Percentiles rank a stretch among this genome's conserved stretches.
Conservation (phyloP, 2,888 invertebrate species). For the Xestia sexstrigata region DNA sequence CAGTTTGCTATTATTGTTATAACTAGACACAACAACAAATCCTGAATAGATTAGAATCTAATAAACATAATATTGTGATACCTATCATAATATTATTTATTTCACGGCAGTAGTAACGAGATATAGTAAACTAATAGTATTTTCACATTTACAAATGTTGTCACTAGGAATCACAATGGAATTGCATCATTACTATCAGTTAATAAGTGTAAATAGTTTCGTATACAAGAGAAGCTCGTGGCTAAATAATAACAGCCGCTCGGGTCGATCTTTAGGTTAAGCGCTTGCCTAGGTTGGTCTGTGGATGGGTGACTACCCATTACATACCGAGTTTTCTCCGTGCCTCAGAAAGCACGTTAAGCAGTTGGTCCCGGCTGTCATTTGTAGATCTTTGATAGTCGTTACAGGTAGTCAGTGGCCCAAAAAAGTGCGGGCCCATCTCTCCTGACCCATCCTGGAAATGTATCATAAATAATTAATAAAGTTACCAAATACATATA, state of each 20-base stretch:
- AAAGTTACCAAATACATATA: neutral
- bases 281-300: no score
- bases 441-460: neutral
- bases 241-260: no score
- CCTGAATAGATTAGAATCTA: neutral
- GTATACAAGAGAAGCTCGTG: neutral
- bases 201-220: slow-evolving; percentile 22
- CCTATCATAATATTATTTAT: slow-evolving; percentile 9
- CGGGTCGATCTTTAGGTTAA: no score
- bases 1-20: neutral
- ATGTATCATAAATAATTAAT: no score
- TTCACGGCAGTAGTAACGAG: slow-evolving; percentile 1
- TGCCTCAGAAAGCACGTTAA: no score
- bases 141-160: slow-evolving; percentile 23
- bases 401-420: no score
- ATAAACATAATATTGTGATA: slow-evolving; percentile 23
- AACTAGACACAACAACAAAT: neutral
- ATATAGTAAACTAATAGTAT: slow-evolving; percentile 30
- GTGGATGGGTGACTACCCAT: no score
- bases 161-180: slow-evolving; percentile 17
- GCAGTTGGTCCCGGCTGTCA: no score
- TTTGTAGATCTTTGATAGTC: no score
- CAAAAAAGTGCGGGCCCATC: no score
- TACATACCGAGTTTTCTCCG: no score
- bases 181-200: slow-evolving; percentile 41